Evolutionary conservation across 1,140 invertebrate genomes (phyloP).

Genomic region (Euwallacea fornicatus): DNA sequence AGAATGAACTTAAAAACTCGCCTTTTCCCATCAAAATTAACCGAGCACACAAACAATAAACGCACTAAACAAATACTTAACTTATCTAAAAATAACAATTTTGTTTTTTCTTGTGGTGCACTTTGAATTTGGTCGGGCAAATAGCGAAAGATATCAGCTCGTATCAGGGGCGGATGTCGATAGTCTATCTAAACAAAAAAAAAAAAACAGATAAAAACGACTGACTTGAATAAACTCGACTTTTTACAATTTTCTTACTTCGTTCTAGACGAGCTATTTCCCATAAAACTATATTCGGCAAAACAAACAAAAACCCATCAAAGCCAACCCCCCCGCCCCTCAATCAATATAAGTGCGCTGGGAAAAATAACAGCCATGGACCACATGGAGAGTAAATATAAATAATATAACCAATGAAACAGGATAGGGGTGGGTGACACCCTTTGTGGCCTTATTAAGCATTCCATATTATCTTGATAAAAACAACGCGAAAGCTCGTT

Average conservation of each 20-base stretch:
- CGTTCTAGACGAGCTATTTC: neutral
- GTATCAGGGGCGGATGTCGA: constrained; percentile 49
- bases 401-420: constrained; percentile 22
- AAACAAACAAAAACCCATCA: constrained; percentile 27
- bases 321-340: neutral
- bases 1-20: constrained; percentile 28
- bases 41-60: constrained; percentile 45
- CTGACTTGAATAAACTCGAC: too few species aligned
- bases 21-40: constrained; percentile 44
- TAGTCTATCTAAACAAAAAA: constrained; percentile 47
- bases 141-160: constrained; percentile 47
- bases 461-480: constrained; percentile 7
- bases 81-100: constrained; percentile 52
- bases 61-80: constrained; percentile 45
- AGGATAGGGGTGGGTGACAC: constrained; percentile 27
- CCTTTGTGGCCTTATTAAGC: neutral
- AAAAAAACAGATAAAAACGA: too few species aligned
- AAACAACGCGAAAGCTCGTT: constrained; percentile 11
- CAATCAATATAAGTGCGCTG: constrained; percentile 6
- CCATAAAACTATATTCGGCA: constrained; percentile 2
- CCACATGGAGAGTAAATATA: constrained; percentile 22
- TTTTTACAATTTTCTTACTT: too few species aligned
- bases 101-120: constrained; percentile 49
- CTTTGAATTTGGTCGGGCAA: constrained; percentile 49
- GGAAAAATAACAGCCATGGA: constrained; percentile 12